These are phyloP conservation scores for Drosophila birchii DNA, from an alignment of 2,888 invertebrate species.

Conservation along the genomic window DNA sequence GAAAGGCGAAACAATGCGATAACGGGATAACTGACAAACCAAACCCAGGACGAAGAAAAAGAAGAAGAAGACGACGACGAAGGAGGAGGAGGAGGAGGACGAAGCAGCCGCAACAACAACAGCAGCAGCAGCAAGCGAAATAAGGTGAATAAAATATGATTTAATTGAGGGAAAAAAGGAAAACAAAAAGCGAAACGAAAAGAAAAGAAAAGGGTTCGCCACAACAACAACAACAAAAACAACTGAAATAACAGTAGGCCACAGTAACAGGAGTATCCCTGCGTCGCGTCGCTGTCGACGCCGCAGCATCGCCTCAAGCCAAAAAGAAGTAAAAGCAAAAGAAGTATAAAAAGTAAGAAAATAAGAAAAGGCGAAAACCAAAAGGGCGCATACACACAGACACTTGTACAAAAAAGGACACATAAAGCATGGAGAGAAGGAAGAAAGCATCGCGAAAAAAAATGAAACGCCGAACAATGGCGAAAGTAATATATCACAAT, in stretches of 20 bases:
- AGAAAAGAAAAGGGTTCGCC: conserved; percentile 8
- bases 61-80: conserved; percentile 3
- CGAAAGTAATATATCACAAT: conserved; percentile 34
- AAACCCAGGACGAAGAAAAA: conserved; percentile 18
- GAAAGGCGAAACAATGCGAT: conserved; percentile 36
- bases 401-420: conserved; percentile 8
- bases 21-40: conserved; percentile 36
- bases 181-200: neutral
- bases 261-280: conserved; percentile 15
- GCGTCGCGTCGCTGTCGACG: conserved; percentile 8
- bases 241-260: conserved; percentile 17
- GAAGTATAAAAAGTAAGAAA: conserved; percentile 22
- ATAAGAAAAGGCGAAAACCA: conserved; percentile 14
- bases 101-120: conserved; percentile 4
- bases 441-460: neutral
- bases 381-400: conserved; percentile 22
- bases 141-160: conserved; percentile 26
- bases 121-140: conserved; percentile 22
- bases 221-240: neutral
- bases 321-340: conserved; percentile 16
- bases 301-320: conserved; percentile 18
- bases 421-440: conserved; percentile 1
- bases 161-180: conserved; percentile 7
- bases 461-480: conserved; percentile 24
- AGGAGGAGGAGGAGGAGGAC: conserved; percentile 4